Evolutionary conservation across 2,888 invertebrate genomes (phyloP), one percentile per base, ranked within the genome.

Genomic region (Lepidochrysops patricia): DNA sequence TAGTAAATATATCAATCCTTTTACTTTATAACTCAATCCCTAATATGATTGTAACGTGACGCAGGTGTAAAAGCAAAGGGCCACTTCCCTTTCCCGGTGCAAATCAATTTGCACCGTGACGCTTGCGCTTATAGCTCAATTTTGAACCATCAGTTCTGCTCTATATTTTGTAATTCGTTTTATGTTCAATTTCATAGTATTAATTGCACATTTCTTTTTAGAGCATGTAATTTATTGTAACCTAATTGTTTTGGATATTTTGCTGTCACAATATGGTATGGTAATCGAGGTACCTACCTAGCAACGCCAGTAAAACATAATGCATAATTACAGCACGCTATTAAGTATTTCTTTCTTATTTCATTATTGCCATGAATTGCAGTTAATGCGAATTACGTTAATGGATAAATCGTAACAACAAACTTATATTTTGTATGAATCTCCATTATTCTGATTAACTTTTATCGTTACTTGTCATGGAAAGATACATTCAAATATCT

Each of bases 181-280:
- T 19, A 27, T 54, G 54, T 29, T 54, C 54, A 54, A 54, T 54
- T 54, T 54, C 54, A 32, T 54, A 29, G 12, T 32, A 32, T 29
- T 19, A 32, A 54, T 54, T 32, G 54, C 54, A 52, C 52, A 52
- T 52, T 52, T 54, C 7, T 54, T 9, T 54, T 15, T 54, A 29
- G 54, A 54, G 54, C 54, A 54, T 54, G 54, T 29, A 32, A 54
- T 54, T 54, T 19, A 29, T 54, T 54, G 12, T 54, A 32, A 12
- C 12, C 2, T 32, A 13, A 52, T 52, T 52, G 43, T 52, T 27
- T 27, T 52, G 6, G 15, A 54, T 50, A 37, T 37, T 43, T 9
- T 19, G 9, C 19, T 43, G 19, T 19, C 19, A 43, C 19, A 43
- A 19, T 43, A 43, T 5, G 19, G 1, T 37, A 43, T 23, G 4